These are phyloP conservation scores for Alviniconcha marisindica DNA, from an alignment of 1,140 invertebrate species.

Conservation along the genomic window DNA sequence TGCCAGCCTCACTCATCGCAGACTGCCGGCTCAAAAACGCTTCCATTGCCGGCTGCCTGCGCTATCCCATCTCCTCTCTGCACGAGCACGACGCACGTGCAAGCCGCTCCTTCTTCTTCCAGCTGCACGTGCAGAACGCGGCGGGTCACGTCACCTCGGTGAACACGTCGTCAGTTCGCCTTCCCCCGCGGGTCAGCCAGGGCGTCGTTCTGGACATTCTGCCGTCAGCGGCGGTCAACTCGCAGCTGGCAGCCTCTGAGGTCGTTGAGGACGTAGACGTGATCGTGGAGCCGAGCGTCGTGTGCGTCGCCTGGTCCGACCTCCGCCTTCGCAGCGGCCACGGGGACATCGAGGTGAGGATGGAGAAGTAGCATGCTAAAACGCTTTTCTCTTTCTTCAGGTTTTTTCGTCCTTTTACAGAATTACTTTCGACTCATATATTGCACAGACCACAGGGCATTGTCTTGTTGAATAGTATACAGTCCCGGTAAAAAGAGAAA, in stretches of 20 bases:
- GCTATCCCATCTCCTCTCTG: conserved; percentile 35
- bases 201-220: conserved; percentile 34
- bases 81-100: conserved; percentile 31
- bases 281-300: not conserved
- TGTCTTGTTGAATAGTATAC: too few species aligned
- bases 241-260: not conserved
- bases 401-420: not conserved
- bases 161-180: conserved; percentile 30
- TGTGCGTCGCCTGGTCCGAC: not conserved
- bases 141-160: conserved; percentile 44
- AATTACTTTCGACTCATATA: too few species aligned
- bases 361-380: not conserved
- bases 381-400: not conserved
- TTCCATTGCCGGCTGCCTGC: conserved; percentile 3
- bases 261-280: not conserved
- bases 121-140: conserved; percentile 45
- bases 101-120: conserved; percentile 33
- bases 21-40: not conserved
- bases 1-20: not conserved
- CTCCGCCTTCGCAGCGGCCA: not conserved
- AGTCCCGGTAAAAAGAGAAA: too few species aligned
- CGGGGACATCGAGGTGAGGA: not conserved
- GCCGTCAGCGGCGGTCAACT: not conserved
- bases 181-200: conserved; percentile 48
- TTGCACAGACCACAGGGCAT: too few species aligned